phyloP scores from a whole-genome alignment of 2,113 vertebrate genomes.

The Rhizomys pruinosus region DNA sequence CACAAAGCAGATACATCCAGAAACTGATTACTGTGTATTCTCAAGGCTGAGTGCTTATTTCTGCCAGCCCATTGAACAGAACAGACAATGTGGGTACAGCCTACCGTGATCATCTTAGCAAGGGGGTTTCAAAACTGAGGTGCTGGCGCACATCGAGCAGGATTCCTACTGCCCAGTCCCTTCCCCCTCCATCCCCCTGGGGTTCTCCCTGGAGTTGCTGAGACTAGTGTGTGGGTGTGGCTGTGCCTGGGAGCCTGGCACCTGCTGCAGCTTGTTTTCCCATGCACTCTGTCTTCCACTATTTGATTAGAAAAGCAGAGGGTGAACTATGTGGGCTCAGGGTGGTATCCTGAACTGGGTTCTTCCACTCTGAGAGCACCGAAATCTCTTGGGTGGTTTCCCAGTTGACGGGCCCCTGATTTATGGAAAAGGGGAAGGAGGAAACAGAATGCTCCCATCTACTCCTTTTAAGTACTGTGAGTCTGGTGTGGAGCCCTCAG shows the following conservation, averaged over 20 bases:
- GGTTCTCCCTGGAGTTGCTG: accelerated
- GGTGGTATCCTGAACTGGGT: too few relatives aligned
- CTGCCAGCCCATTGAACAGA: accelerated
- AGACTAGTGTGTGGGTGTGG: accelerated
- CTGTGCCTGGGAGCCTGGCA: background rate
- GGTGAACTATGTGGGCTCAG: too few relatives aligned
- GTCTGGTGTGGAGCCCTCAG: too few relatives aligned
- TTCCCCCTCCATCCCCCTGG: accelerated
- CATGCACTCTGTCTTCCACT: background rate
- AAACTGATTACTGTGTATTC: conserved; percentile 60
- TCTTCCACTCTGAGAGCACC: background rate
- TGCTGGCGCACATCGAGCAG: too few relatives aligned
- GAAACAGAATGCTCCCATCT: too few relatives aligned
- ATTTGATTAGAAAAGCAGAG: background rate
- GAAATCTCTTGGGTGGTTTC: accelerated
- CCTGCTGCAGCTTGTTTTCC: background rate
- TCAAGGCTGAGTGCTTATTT: conserved; percentile 63
- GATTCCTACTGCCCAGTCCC: accelerated
- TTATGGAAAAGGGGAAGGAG: too few relatives aligned
- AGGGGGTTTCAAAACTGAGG: background rate
- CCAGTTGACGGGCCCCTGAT: background rate
- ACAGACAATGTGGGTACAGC: accelerated
- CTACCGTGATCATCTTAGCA: accelerated
- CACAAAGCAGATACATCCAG: conserved; percentile 55
- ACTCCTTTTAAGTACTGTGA: too few relatives aligned